Evolutionary conservation across 2,888 invertebrate genomes (phyloP).

Genomic region (Tenthredo mesomela): DNA sequence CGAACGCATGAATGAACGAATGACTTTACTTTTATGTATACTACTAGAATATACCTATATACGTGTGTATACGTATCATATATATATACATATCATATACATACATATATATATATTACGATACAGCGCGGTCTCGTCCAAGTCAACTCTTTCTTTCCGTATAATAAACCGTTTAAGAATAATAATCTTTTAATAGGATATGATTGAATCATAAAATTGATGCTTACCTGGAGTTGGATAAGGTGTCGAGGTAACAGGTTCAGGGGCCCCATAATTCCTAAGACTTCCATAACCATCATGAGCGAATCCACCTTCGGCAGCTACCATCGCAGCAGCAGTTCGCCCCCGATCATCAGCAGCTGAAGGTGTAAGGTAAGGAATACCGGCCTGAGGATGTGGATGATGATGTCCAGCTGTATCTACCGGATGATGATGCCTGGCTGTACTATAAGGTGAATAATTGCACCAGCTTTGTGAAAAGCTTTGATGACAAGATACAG

Average conservation of each 20-base stretch:
- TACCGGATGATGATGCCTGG: constrained; percentile 81
- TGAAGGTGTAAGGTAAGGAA: constrained; percentile 84
- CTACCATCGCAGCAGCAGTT: constrained; percentile 80
- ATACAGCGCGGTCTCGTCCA: neutral
- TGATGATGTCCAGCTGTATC: constrained; percentile 80
- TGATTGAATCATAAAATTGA: constrained; percentile 63
- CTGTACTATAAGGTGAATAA: constrained; percentile 82
- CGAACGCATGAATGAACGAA: constrained; percentile 70
- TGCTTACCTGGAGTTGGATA: constrained; percentile 90
- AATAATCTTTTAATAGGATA: neutral
- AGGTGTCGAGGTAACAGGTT: constrained; percentile 87
- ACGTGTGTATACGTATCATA: neutral
- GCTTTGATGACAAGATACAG: constrained; percentile 84
- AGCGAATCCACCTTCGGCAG: constrained; percentile 83
- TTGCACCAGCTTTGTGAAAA: constrained; percentile 88
- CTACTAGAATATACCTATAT: neutral
- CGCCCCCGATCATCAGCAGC: constrained; percentile 85
- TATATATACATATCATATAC: neutral
- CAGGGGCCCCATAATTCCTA: constrained; percentile 86
- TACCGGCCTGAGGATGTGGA: constrained; percentile 80
- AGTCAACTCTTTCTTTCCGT: constrained; percentile 22
- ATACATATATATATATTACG: neutral
- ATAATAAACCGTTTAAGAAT: neutral
- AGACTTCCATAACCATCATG: constrained; percentile 87
- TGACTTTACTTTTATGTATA: constrained; percentile 60